Base-by-base conservation (phyloP, 2,797 vertebrate genomes). In the Enteromius mattozi region DNA sequence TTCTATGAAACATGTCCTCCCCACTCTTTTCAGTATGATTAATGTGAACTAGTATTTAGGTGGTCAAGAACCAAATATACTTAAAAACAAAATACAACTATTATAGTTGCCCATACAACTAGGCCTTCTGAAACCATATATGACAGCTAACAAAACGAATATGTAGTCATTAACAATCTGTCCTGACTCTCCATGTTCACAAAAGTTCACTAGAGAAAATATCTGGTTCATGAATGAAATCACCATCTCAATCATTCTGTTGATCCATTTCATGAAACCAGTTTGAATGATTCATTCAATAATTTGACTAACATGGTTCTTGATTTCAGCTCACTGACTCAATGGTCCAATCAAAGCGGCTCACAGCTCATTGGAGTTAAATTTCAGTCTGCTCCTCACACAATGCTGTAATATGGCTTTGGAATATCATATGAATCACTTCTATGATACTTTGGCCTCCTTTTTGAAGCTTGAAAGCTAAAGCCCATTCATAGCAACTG, bases 221-320 rank as follows among this genome's bases (percentile, higher is more conserved):
- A 21, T 56, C 21, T 10, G 54, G n/a, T 12, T 59, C 24, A 59
- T 14, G 47, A 75, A 54, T 75, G 2, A 75, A 75, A 54, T 35
- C n/a, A 7, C 6, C 17, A 59, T 51, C 54, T 56, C 30, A 35
- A 3, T 16, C 9, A 76, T 16, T 37, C 51, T 56, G 21, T 16
- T 37, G 49, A 76, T 76, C 71, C 68, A 45, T 24, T 71, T 68
- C 16, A 49, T 37, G 37, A 56, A 81, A 70, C 66, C 51, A 68
- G 54, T 70, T 69, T 71, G 49, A 63, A 83, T 66, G 45, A 42
- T 83, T 47, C 42, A 33, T 76, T 83, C 42, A 83, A 42, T 45
- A 66, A 76, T 70, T 27, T 61, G 37, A 71, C 80, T 75, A 13
- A 35, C 21, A 6, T 4, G 30, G 47, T 54, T 54, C 72, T 72